Evolutionary conservation across 2,113 vertebrate species (phyloP).

Genomic region (Lophura nycthemera): DNA sequence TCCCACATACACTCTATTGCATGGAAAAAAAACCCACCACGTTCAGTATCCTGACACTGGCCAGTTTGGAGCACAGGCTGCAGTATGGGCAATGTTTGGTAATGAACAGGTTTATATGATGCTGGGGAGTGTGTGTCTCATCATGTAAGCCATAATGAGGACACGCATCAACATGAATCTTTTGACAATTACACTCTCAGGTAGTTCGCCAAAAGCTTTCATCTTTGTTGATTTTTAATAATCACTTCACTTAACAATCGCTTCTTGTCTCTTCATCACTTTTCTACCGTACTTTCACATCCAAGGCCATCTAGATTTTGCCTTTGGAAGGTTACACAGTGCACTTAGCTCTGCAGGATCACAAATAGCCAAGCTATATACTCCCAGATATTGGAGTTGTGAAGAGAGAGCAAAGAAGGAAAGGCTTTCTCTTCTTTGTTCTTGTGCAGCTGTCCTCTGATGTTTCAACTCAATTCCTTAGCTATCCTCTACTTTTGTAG

Average conservation of each 20-base stretch:
- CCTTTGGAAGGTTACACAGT: neutral
- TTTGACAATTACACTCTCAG: neutral
- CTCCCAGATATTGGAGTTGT: neutral
- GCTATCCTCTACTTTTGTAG: neutral
- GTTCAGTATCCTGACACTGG: neutral
- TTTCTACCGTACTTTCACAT: neutral
- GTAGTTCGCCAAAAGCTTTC: neutral
- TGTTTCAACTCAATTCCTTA: neutral
- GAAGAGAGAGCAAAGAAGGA: neutral
- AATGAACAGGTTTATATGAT: neutral
- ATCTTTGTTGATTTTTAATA: neutral
- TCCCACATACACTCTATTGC: neutral
- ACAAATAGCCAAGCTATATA: neutral
- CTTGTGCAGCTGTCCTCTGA: neutral
- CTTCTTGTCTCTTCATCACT: neutral
- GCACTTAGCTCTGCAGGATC: neutral
- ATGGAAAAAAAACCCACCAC: rapidly evolving
- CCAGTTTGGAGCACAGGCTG: neutral
- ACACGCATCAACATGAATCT: neutral
- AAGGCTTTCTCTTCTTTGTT: neutral
- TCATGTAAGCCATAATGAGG: rapidly evolving
- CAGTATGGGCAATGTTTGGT: neutral
- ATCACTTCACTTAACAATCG: rapidly evolving
- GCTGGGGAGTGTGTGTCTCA: rapidly evolving
- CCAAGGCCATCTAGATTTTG: neutral